phyloP scores from a whole-genome alignment of 1,140 invertebrate genomes.

The Drosophila sturtevanti region DNA sequence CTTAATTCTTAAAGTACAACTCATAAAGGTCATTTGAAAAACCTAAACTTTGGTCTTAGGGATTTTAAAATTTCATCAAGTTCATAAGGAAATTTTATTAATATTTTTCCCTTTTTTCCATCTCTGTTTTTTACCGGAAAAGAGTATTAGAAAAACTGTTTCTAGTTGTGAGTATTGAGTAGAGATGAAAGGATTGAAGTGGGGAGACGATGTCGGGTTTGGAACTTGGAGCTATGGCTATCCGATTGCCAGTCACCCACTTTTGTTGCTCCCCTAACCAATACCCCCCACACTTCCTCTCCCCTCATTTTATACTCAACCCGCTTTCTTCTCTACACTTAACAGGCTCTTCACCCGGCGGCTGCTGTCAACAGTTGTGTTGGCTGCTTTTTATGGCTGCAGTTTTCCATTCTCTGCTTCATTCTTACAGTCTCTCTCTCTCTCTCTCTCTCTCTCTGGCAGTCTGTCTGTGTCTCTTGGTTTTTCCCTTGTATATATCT shows the following conservation, averaged over 20 bases:
- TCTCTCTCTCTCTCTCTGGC: neutral
- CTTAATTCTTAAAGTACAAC: no score
- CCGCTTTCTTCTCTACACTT: neutral
- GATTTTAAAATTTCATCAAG: no score
- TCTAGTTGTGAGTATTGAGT: neutral
- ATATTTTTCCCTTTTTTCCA: neutral
- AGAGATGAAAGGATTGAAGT: neutral
- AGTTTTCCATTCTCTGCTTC: neutral
- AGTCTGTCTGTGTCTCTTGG: neutral
- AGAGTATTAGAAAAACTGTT: constrained; percentile 50
- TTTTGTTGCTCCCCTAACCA: neutral
- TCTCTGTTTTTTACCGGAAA: constrained; percentile 23
- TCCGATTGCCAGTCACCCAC: constrained; percentile 46
- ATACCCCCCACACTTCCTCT: neutral
- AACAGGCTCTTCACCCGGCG: constrained; percentile 11
- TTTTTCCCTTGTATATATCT: no score
- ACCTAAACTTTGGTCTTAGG: no score
- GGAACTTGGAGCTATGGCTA: constrained; percentile 40
- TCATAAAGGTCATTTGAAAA: no score
- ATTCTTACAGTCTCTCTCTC: neutral
- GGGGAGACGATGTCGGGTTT: no score
- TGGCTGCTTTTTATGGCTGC: constrained; percentile 53
- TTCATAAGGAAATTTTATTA: neutral
- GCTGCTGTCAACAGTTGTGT: constrained; percentile 58
- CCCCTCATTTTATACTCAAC: neutral